Base-by-base conservation (phyloP, 2,113 vertebrate genomes). In the Ictalurus furcatus region DNA sequence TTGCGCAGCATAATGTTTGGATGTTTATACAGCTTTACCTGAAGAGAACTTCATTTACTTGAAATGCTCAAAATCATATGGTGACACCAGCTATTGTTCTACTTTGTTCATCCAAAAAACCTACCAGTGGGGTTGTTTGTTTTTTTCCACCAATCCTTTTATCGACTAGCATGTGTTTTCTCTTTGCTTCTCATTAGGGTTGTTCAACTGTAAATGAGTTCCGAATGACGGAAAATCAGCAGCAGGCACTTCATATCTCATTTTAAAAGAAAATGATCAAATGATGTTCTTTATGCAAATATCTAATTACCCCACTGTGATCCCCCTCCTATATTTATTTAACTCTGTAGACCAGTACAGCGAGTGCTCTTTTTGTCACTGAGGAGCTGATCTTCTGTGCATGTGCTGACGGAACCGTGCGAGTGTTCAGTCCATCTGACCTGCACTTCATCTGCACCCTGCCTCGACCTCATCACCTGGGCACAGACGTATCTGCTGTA, bases 321-420 rank as follows among this genome's bases (percentile, higher is more conserved):
- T 6, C 56, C 17, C 44, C 8, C 34, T 7, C 30, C 13, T 40
- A 6, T 59, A 83, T 83, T 61, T 63, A 13, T 61, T 40, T 6
- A 63, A 12, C 11, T 40, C 34, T 83, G 4, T 59, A 84, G 98
- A 96, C 97, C 63, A 96, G 96, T 21, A 96, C 98, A 95, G 98
- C 98, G 91, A 98, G 97, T 87, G 98, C 97, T 94, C 97, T 99
- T 90, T 98, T 96, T 0, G 97, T 99, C 90, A 97, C 96, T 2
- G 97, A 99, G 0, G 97, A 99, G 90, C 95, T 98, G 91, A 98
- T 99, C 94, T 99, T 99, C 96, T 99, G 98, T 73, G 98, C 98
- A 86, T 99, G 98, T 0, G 98, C 98, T 16, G 98, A 99, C 0
- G 98, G 98, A 37, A 98, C 97, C 0, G 97, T 99, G 37, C 94